Conservation (phyloP, 2,797 vertebrate species). For the Manis crassicaudata region DNA sequence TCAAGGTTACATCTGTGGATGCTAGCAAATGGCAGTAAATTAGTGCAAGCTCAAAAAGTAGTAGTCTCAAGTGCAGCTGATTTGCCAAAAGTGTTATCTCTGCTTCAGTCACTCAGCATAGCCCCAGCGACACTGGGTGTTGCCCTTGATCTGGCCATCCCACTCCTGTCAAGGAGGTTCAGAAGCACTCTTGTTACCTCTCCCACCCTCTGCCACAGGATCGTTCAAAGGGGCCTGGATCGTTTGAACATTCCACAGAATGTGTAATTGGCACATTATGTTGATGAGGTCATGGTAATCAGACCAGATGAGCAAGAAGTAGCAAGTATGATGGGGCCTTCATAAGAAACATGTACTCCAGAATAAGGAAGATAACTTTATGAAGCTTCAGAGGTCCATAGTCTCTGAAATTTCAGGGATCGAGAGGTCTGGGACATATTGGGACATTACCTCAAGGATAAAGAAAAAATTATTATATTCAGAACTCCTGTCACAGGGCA, state of each 20-base stretch:
- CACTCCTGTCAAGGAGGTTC: background rate
- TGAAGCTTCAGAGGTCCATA: background rate
- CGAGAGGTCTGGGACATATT: background rate
- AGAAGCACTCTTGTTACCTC: background rate
- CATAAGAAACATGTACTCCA: background rate
- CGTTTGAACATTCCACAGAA: background rate
- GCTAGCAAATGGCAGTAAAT: background rate
- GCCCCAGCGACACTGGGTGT: background rate
- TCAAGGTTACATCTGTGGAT: background rate
- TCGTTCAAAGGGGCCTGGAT: background rate
- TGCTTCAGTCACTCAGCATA: background rate
- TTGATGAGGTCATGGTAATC: constrained; percentile 1
- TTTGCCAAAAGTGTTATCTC: background rate
- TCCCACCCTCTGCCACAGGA: background rate
- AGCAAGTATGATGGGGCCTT: background rate
- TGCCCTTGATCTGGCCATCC: background rate
- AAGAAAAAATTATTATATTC: background rate
- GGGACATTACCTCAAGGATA: background rate
- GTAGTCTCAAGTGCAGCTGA: background rate
- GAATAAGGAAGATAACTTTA: background rate
- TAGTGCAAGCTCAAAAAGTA: background rate
- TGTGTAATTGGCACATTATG: background rate
- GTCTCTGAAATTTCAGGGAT: background rate
- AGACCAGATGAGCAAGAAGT: background rate
- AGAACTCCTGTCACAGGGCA: background rate